A percentile compares a stretch with the other conserved stretches of the same genome.
These are phyloP conservation scores for Drosophila baimaii DNA, from an alignment of 1,140 invertebrate genomes.

Conservation along the genomic window DNA sequence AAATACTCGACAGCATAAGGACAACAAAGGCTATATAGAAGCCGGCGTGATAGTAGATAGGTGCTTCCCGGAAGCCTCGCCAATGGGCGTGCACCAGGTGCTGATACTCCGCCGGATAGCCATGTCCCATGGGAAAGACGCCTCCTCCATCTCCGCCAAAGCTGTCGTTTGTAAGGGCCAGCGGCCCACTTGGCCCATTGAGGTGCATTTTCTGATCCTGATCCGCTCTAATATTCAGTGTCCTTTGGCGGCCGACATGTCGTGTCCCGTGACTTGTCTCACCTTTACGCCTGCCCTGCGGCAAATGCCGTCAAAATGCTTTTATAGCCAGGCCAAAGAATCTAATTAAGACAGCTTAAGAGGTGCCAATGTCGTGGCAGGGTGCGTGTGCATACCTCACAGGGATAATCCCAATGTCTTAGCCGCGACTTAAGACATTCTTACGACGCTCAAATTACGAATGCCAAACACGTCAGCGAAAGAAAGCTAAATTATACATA, in stretches of 20 bases:
- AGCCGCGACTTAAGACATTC: conserved; percentile 65
- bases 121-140: conserved; percentile 87
- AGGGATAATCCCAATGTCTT: conserved; percentile 55
- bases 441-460: conserved; percentile 46
- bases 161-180: conserved; percentile 53
- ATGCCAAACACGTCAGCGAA: conserved; percentile 15
- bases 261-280: conserved; percentile 25
- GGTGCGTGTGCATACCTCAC: conserved; percentile 34
- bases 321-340: conserved; percentile 66
- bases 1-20: conserved; percentile 88
- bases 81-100: conserved; percentile 90
- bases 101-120: conserved; percentile 88
- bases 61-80: conserved; percentile 88
- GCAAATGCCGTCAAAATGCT: conserved; percentile 33
- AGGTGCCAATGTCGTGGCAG: conserved; percentile 16
- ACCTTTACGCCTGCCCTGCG: conserved; percentile 58
- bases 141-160: conserved; percentile 42
- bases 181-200: conserved; percentile 58
- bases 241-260: conserved; percentile 37
- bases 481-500: not conserved
- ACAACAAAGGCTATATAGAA: conserved; percentile 89
- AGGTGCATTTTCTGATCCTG: conserved; percentile 55
- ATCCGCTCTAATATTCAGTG: conserved; percentile 1
- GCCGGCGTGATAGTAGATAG: conserved; percentile 90
- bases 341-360: conserved; percentile 71